Percentiles rank a stretch among this genome's conserved stretches.
These are phyloP conservation scores for Serranus cabrilla DNA, from an alignment of 2,797 vertebrate species.

Conservation along the genomic window DNA sequence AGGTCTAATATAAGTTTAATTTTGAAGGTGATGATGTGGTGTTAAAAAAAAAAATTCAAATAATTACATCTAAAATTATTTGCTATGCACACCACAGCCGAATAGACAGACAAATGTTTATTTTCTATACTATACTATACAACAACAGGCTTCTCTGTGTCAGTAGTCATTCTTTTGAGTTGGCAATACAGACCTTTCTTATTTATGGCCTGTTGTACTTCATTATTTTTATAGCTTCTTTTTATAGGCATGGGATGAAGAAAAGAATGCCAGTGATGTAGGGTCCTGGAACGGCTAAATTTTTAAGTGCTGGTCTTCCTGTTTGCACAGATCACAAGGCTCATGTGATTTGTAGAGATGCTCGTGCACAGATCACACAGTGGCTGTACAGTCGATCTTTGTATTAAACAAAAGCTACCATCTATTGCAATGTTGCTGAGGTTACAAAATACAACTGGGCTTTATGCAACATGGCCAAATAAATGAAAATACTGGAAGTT, in stretches of 20 bases:
- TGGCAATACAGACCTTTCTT: conserved; percentile 35
- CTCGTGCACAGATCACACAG: conserved; percentile 1
- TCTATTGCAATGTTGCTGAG: conserved; percentile 15
- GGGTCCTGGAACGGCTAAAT: conserved; percentile 26
- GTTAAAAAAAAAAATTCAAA: too few relatives aligned
- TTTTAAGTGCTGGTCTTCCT: conserved; percentile 37
- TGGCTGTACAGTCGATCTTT: background rate
- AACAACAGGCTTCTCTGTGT: conserved; percentile 25
- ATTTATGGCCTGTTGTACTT: conserved; percentile 48
- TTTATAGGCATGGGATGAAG: conserved; percentile 64
- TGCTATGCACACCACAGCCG: background rate
- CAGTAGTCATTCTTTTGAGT: conserved; percentile 35
- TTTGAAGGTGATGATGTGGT: background rate
- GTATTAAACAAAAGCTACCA: background rate
- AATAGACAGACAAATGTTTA: background rate
- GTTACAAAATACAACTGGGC: conserved; percentile 25
- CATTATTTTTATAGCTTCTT: conserved; percentile 64
- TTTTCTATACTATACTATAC: background rate
- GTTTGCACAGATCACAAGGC: conserved; percentile 37
- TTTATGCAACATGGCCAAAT: conserved; percentile 24
- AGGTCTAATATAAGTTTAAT: background rate
- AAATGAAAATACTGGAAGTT: conserved; percentile 15
- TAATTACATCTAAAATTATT: too few relatives aligned
- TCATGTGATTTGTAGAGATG: conserved; percentile 19
- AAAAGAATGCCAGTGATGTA: conserved; percentile 45